Percentiles rank a stretch among this genome's conserved stretches.
Evolutionary conservation across 2,113 vertebrate species (phyloP).

Genomic region (Elachura formosa): DNA sequence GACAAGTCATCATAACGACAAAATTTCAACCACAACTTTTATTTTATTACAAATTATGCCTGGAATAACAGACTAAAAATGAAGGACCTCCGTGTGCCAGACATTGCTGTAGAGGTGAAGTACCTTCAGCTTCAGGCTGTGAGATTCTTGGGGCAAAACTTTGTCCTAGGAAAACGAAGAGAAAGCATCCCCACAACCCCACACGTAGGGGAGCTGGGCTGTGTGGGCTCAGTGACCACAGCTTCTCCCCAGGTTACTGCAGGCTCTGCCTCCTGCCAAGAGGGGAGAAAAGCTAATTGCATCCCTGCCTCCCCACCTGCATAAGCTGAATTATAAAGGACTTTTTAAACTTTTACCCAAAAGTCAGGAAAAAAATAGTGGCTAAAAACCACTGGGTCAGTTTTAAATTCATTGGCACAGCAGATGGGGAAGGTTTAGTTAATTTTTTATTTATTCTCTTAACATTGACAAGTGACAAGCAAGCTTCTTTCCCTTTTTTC

Average conservation of each 20-base stretch:
- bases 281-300: not conserved
- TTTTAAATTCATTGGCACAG: not conserved
- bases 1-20: not conserved
- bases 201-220: accelerated
- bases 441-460: not conserved
- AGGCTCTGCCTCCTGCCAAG: not conserved
- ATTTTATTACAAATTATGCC: not conserved
- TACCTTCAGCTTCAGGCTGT: not conserved
- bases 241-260: not conserved
- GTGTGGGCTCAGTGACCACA: accelerated
- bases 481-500: not conserved
- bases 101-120: not conserved
- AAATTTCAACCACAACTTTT: not conserved
- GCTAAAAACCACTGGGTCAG: not conserved
- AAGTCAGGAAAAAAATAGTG: not conserved
- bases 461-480: not conserved
- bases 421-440: not conserved
- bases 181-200: not conserved
- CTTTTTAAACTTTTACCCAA: not conserved
- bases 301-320: not conserved
- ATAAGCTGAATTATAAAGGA: not conserved
- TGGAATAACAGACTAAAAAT: not conserved
- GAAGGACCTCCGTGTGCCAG: not conserved
- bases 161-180: accelerated
- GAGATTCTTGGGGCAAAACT: not conserved